These are phyloP conservation scores for Atethmia centrago DNA, from an alignment of 2,888 invertebrate species.

Conservation along the genomic window DNA sequence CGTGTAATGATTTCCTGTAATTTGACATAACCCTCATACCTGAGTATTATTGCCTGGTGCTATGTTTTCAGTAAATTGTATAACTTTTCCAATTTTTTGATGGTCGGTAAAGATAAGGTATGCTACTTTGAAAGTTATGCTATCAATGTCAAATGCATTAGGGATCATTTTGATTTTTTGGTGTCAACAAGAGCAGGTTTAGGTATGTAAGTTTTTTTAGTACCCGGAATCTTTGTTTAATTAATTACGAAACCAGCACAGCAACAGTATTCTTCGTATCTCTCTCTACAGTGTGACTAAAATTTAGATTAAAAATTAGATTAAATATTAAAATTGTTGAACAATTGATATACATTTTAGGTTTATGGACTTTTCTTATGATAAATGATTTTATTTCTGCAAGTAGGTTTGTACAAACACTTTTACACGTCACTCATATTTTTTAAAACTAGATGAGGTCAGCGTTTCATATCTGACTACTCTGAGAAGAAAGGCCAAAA, in stretches of 20 bases:
- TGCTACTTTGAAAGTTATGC: constrained; percentile 26
- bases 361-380: constrained; percentile 13
- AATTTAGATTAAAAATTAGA: too few species aligned
- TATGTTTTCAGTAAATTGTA: constrained; percentile 48
- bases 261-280: not conserved
- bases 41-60: constrained; percentile 20
- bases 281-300: not conserved
- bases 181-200: constrained; percentile 16
- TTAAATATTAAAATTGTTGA: not conserved
- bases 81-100: constrained; percentile 61
- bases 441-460: too few species aligned
- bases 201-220: not conserved
- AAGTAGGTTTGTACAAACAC: too few species aligned
- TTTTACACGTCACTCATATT: too few species aligned
- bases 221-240: not conserved
- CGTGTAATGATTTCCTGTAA: constrained; percentile 58
- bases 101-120: constrained; percentile 47
- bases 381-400: too few species aligned
- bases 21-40: constrained; percentile 30
- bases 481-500: too few species aligned
- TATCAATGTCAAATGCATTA: constrained; percentile 22
- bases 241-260: not conserved
- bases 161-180: not conserved
- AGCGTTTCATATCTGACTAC: too few species aligned
- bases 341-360: too few species aligned